Evolutionary conservation across 2,113 vertebrate genomes (phyloP).

Genomic region (Pseudorhombus dupliciocellatus): DNA sequence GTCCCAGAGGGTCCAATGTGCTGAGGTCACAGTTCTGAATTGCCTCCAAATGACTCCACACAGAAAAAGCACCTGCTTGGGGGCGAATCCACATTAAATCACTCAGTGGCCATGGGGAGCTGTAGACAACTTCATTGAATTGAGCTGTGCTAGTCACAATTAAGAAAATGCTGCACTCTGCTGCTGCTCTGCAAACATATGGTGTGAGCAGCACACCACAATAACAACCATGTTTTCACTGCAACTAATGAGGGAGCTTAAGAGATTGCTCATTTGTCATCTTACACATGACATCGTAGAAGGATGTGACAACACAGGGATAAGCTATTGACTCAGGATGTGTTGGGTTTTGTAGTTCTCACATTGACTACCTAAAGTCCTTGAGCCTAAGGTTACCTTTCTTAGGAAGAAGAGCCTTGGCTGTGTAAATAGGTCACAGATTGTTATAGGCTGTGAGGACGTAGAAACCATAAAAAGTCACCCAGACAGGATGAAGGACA

Average conservation of each 20-base stretch:
- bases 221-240: conserved; percentile 26
- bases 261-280: conserved; percentile 48
- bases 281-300: conserved; percentile 14
- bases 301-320: conserved; percentile 37
- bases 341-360: conserved; percentile 37
- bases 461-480: conserved; percentile 57
- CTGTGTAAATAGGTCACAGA: conserved; percentile 70
- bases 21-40: conserved; percentile 81
- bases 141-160: conserved; percentile 65
- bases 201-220: conserved; percentile 23
- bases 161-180: conserved; percentile 56
- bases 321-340: conserved; percentile 43
- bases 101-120: conserved; percentile 70
- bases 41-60: conserved; percentile 81
- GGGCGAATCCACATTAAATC: conserved; percentile 76
- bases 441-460: conserved; percentile 47
- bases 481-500: conserved; percentile 60
- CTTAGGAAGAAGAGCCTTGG: conserved; percentile 38
- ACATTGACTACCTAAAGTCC: conserved; percentile 41
- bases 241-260: conserved; percentile 41
- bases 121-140: conserved; percentile 69
- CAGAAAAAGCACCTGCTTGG: conserved; percentile 80
- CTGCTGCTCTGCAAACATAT: conserved; percentile 36
- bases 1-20: conserved; percentile 74
- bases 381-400: conserved; percentile 53